Base-by-base conservation (phyloP, 2,113 vertebrate genomes). In the Noctilio leporinus region DNA sequence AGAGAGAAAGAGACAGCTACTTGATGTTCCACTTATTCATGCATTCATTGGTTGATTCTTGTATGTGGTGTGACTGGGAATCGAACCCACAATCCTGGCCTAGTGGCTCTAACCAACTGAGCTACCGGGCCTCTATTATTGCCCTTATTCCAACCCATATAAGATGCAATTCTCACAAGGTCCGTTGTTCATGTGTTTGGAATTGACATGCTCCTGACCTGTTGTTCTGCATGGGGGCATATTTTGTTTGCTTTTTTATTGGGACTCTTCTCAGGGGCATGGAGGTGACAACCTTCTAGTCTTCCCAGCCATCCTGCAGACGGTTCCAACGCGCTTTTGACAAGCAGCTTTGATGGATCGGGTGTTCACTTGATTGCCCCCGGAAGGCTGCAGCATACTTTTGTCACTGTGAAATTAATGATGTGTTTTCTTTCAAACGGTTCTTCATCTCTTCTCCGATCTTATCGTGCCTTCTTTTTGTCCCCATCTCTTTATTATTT, bases 401-500 rank as follows among this genome's bases (percentile, higher is more conserved):
- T 89, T 22, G 51, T 45, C 2, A 7, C 73, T 83, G 47, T 49
- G 84, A 85, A 88, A 92, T 73, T 93, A 95, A 95, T 86, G 93
- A 69, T 82, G 92, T 91, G 85, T 64, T 92, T 94, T 86, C 91
- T 96, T 94, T 55, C 53, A 70, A 35, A 82, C 43, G 28, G 72
- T 57, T 38, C 24, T 72, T 72, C 75, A 4, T 80, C 86, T 76
- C 45, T 83, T 53, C 57, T 80, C 95, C 76, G n/a, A 90, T 89
- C 93, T 94, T 57, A 77, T 35, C 17, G 0, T 65, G 77, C 49
- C 55, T 94, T 88, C 87, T 89, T 92, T 84, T 84, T 89, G 45
- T 83, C n/a, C 28, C 30, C 96, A 94, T 95, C 90, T 90, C 91
- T 96, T 78, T 96, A 64, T 98, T 89, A n/a, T 59, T 97, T 35